These are phyloP conservation scores for Tinamus major DNA, from an alignment of 2,797 vertebrate species.

Conservation along the genomic window DNA sequence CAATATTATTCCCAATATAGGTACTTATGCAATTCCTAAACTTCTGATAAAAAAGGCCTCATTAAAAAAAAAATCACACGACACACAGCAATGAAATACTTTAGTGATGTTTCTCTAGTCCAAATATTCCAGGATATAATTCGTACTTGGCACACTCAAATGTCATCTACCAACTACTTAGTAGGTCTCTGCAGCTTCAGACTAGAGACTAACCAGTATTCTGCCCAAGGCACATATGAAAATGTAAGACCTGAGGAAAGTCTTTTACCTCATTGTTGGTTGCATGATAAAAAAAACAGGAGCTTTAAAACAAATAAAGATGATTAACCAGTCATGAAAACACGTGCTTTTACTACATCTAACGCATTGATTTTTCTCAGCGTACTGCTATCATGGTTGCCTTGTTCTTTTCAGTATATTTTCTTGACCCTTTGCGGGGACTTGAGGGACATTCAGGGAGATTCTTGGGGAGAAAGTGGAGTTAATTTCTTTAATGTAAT, in stretches of 20 bases:
- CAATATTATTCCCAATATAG: neutral
- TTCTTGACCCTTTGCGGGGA: neutral
- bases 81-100: neutral
- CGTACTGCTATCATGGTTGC: neutral
- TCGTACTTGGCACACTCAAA: neutral
- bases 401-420: neutral
- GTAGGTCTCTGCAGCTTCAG: neutral
- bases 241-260: neutral
- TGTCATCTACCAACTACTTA: neutral
- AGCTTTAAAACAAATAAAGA: neutral
- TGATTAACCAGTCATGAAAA: neutral
- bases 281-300: neutral
- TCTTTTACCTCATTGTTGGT: neutral
- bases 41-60: neutral
- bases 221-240: neutral
- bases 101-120: neutral
- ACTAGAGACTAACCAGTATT: neutral
- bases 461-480: neutral
- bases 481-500: neutral
- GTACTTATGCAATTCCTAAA: neutral
- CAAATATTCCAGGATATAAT: neutral
- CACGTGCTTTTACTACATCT: neutral
- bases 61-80: neutral
- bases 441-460: neutral
- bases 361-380: neutral